Percentiles rank a stretch among this genome's conserved stretches.
phyloP scores from a whole-genome alignment of 2,113 vertebrate species.

The Mus spicilegus region DNA sequence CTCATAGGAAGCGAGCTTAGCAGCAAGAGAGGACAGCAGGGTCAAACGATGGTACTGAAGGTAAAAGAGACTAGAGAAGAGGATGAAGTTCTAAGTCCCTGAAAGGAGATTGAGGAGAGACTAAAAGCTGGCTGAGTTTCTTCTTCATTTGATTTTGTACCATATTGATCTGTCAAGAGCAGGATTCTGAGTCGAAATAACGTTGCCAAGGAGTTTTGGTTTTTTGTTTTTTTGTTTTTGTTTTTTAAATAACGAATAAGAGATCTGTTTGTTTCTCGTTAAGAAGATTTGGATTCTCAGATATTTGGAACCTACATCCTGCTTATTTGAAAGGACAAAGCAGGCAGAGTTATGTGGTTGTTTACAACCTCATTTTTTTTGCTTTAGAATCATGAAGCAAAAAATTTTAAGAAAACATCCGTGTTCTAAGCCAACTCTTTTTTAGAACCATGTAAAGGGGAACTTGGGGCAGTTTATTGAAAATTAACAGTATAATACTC shows the following conservation, averaged over 20 bases:
- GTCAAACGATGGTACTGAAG: conserved; percentile 55
- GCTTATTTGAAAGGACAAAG: conserved; percentile 53
- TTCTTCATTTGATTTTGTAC: conserved; percentile 10
- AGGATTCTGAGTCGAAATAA: conserved; percentile 8
- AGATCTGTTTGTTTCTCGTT: conserved; percentile 29
- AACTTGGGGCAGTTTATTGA: conserved; percentile 53
- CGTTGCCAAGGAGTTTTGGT: conserved; percentile 10
- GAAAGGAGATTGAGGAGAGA: conserved; percentile 1
- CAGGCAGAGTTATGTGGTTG: conserved; percentile 17
- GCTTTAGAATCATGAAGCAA: conserved; percentile 46
- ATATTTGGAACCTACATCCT: conserved; percentile 24
- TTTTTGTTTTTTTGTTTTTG: conserved; percentile 30
- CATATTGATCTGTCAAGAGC: neutral
- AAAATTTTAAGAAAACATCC: conserved; percentile 45
- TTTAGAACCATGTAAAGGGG: conserved; percentile 48
- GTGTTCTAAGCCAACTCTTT: conserved; percentile 57
- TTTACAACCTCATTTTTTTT: conserved; percentile 38
- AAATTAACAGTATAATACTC: conserved; percentile 5
- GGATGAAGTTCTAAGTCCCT: conserved; percentile 29
- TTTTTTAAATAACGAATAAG: conserved; percentile 44
- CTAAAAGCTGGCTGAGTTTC: conserved; percentile 9
- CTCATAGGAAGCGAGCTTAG: conserved; percentile 54
- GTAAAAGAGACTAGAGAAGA: conserved; percentile 37
- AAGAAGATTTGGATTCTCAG: neutral
- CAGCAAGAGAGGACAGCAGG: conserved; percentile 15